phyloP scores from a whole-genome alignment of 2,113 vertebrate species.

The Sakesphorus luctuosus region DNA sequence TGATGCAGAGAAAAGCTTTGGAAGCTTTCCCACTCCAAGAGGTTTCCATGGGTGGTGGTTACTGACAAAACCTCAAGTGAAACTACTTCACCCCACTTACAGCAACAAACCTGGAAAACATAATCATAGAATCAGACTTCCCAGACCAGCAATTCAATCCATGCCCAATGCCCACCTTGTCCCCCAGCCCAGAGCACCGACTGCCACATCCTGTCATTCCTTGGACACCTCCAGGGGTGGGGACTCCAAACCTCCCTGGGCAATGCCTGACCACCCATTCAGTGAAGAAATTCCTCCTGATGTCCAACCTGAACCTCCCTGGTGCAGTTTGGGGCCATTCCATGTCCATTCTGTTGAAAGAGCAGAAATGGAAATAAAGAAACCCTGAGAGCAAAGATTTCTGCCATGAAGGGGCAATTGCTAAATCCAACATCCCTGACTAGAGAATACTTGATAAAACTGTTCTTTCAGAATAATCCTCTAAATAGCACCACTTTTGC shows the following conservation, averaged over 20 bases:
- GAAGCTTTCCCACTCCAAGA: neutral
- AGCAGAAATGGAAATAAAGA: neutral
- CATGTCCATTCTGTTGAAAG: neutral
- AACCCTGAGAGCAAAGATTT: neutral
- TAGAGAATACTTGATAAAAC: neutral
- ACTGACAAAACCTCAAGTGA: neutral
- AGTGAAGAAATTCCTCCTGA: neutral
- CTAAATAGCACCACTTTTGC: neutral
- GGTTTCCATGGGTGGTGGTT: neutral
- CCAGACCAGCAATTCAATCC: accelerated
- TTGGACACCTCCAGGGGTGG: neutral
- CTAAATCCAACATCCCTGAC: neutral
- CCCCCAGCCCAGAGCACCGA: neutral
- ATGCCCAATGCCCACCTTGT: accelerated
- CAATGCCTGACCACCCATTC: neutral
- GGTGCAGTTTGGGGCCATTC: neutral
- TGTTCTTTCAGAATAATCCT: neutral
- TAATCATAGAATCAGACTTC: neutral
- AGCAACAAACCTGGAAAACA: neutral
- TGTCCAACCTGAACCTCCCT: neutral
- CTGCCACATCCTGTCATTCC: accelerated
- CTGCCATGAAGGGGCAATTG: neutral
- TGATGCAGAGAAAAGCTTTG: neutral
- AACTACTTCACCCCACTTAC: neutral
- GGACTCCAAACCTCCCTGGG: neutral